These are phyloP conservation scores for Eretmochelys imbricata DNA, from an alignment of 2,113 vertebrate species.

Conservation along the genomic window DNA sequence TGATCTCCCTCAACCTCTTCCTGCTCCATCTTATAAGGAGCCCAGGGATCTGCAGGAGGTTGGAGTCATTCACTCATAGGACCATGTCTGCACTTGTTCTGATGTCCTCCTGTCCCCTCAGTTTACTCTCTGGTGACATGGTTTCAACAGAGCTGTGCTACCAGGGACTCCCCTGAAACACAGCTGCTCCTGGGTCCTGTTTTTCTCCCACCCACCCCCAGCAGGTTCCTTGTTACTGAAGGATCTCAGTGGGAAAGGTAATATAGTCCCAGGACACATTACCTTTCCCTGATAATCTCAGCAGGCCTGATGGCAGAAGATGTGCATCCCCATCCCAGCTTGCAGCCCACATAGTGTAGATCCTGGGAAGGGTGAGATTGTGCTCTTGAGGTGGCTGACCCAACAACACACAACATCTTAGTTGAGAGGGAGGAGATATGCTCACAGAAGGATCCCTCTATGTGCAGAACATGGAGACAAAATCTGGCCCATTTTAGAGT, in stretches of 20 bases:
- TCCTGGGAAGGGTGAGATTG: neutral
- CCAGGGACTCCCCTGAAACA: neutral
- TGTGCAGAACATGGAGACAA: neutral
- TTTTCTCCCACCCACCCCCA: neutral
- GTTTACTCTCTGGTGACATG: neutral
- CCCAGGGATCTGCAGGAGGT: neutral
- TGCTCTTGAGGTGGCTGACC: neutral
- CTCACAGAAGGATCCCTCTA: neutral
- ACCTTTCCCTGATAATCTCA: neutral
- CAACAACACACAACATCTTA: neutral
- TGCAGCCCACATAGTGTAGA: neutral
- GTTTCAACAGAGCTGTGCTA: neutral
- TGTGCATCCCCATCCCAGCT: neutral
- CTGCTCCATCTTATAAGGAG: neutral
- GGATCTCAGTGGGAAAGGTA: neutral
- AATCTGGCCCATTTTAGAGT: neutral
- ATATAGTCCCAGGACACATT: neutral
- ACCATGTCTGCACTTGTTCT: neutral
- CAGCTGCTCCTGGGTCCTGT: neutral
- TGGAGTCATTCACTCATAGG: neutral
- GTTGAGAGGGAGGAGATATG: neutral
- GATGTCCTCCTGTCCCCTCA: neutral
- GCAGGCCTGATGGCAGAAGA: neutral
- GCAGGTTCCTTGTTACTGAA: neutral
- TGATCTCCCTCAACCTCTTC: constrained; percentile 19